phyloP scores from a whole-genome alignment of 1,140 invertebrate genomes.

The Bradysia coprophila region DNA sequence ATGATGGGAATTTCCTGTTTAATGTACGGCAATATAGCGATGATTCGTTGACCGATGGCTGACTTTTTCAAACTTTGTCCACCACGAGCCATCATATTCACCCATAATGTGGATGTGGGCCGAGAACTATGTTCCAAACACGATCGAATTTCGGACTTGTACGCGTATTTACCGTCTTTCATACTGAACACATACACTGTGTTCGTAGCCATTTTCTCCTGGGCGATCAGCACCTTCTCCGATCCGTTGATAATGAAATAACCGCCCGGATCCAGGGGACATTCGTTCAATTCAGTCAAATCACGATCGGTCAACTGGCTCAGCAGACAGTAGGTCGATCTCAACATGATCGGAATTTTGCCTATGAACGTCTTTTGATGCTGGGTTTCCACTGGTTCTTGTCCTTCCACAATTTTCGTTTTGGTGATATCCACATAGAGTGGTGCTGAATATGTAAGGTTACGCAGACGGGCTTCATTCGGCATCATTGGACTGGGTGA shows the following conservation, averaged over 20 bases:
- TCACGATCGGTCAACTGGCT: conserved; percentile 92
- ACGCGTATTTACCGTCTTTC: conserved; percentile 96
- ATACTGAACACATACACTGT: conserved; percentile 98
- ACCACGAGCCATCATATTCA: conserved; percentile 97
- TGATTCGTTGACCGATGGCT: conserved; percentile 94
- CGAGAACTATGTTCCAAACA: conserved; percentile 85
- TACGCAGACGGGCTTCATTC: conserved; percentile 82
- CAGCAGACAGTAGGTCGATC: conserved; percentile 90
- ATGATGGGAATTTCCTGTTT: conserved; percentile 99
- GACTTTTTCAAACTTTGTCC: conserved; percentile 91
- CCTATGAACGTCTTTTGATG: conserved; percentile 98
- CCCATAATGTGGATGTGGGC: conserved; percentile 94
- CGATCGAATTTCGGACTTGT: conserved; percentile 91
- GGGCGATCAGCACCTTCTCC: conserved; percentile 92
- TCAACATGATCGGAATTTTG: conserved; percentile 98
- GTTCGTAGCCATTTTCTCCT: conserved; percentile 99
- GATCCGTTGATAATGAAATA: conserved; percentile 95
- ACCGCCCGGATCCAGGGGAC: conserved; percentile 92
- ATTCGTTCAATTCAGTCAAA: conserved; percentile 96
- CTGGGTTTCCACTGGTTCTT: conserved; percentile 81
- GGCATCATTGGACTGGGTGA: conserved; percentile 98
- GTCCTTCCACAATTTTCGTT: conserved; percentile 76
- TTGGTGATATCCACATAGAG: conserved; percentile 98
- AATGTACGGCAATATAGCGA: conserved; percentile 94
- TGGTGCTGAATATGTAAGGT: conserved; percentile 89